Evolutionary conservation across 2,113 vertebrate genomes (phyloP).

Genomic region (Nothobranchius furzeri): DNA sequence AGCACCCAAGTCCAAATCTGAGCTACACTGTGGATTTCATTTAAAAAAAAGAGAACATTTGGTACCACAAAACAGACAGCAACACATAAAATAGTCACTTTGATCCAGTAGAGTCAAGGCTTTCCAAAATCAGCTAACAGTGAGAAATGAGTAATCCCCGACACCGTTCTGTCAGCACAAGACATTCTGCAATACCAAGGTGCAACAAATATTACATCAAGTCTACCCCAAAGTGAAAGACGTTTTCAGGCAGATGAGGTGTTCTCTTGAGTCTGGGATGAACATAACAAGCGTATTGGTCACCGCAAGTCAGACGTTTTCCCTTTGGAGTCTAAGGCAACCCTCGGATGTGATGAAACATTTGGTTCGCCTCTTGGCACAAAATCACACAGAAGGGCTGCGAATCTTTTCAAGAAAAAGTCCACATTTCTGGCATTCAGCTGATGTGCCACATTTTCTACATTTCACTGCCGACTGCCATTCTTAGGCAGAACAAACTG

Average conservation of each 20-base stretch:
- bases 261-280: slow-evolving; percentile 41
- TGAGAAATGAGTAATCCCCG: slow-evolving; percentile 40
- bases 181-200: slow-evolving; percentile 28
- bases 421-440: slow-evolving; percentile 8
- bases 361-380: slow-evolving; percentile 50
- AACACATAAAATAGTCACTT: background rate
- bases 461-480: background rate
- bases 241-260: slow-evolving; percentile 17
- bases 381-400: slow-evolving; percentile 12
- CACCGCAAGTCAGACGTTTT: slow-evolving; percentile 48
- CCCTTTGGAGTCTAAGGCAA: slow-evolving; percentile 52
- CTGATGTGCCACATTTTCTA: slow-evolving; percentile 18
- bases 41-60: slow-evolving; percentile 7
- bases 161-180: slow-evolving; percentile 32
- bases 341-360: slow-evolving; percentile 50
- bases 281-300: slow-evolving; percentile 24
- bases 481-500: background rate
- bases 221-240: slow-evolving; percentile 41
- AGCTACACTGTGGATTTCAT: slow-evolving; percentile 5
- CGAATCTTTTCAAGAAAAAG: slow-evolving; percentile 6
- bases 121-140: slow-evolving; percentile 22
- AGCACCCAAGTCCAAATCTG: slow-evolving; percentile 8
- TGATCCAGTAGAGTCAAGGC: background rate
- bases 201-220: slow-evolving; percentile 47
- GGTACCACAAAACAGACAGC: slow-evolving; percentile 3